Evolutionary conservation across 2,113 vertebrate genomes (phyloP).

Genomic region (Barbus barbus): DNA sequence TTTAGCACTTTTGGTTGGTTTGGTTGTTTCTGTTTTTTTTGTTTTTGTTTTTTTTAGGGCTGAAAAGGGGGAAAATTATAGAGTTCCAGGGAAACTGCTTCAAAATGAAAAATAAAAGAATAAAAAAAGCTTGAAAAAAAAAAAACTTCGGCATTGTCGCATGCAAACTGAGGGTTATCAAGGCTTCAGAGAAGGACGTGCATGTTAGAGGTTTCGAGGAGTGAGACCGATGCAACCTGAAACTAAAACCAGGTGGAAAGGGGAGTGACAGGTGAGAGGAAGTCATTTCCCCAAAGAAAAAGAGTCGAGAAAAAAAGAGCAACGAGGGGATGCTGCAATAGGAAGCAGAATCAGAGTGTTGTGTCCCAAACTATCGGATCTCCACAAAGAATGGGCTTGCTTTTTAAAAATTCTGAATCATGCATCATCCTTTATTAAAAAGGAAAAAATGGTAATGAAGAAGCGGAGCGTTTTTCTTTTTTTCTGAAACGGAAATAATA

Average conservation of each 20-base stretch:
- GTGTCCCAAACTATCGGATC: constrained; percentile 78
- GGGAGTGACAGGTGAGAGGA: constrained; percentile 60
- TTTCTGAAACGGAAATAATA: too few relatives aligned
- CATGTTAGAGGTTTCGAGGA: constrained; percentile 89
- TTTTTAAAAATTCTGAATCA: constrained; percentile 71
- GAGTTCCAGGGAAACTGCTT: constrained; percentile 77
- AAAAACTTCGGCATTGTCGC: constrained; percentile 86
- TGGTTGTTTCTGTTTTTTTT: constrained; percentile 52
- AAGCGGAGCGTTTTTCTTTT: constrained; percentile 71
- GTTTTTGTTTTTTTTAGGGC: constrained; percentile 46
- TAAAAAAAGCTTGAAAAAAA: constrained; percentile 71
- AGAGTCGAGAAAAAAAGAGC: constrained; percentile 55
- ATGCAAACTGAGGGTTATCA: constrained; percentile 99
- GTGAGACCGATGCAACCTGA: constrained; percentile 92
- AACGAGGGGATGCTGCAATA: constrained; percentile 80
- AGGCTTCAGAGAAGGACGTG: constrained; percentile 97
- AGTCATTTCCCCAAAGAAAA: constrained; percentile 79
- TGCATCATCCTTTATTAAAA: constrained; percentile 78
- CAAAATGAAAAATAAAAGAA: constrained; percentile 69
- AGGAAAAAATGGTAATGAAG: constrained; percentile 76
- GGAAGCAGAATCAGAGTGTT: constrained; percentile 79
- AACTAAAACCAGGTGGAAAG: constrained; percentile 81
- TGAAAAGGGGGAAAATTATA: constrained; percentile 72
- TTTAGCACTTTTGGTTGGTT: constrained; percentile 68
- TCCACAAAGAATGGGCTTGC: constrained; percentile 80